A percentile compares a stretch with the other conserved stretches of the same genome.
Evolutionary conservation across 2,888 invertebrate genomes (phyloP).

Genomic region (Microchrysa polita): DNA sequence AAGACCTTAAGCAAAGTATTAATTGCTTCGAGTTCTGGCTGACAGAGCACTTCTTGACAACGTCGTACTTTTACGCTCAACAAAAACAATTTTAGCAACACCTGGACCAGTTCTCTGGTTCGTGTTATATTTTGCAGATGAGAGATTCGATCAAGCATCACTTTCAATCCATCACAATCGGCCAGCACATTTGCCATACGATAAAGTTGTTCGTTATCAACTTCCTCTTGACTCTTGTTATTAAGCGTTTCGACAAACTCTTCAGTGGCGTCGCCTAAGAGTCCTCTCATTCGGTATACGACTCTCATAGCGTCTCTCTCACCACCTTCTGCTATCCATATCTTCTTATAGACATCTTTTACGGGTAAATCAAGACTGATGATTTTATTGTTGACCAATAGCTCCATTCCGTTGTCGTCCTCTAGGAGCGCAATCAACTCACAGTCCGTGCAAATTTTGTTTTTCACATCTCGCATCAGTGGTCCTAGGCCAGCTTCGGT

Average conservation of each 20-base stretch:
- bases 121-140: conserved; percentile 87
- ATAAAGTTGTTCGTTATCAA: conserved; percentile 95
- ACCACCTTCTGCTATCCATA: conserved; percentile 88
- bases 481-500: conserved; percentile 95
- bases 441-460: conserved; percentile 98
- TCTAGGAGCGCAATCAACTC: conserved; percentile 97
- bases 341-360: conserved; percentile 86
- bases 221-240: conserved; percentile 82
- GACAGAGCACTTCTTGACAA: conserved; percentile 88
- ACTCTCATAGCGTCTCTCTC: conserved; percentile 97
- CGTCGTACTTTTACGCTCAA: conserved; percentile 90
- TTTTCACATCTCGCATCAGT: conserved; percentile 97
- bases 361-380: conserved; percentile 96
- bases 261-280: conserved; percentile 98
- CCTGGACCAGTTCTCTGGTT: conserved; percentile 87
- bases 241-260: conserved; percentile 96
- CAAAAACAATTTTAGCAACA: conserved; percentile 87
- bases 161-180: conserved; percentile 77
- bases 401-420: conserved; percentile 98
- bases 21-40: conserved; percentile 84
- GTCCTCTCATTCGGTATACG: conserved; percentile 96
- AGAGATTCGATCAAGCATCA: conserved; percentile 84
- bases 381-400: conserved; percentile 97
- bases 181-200: conserved; percentile 88
- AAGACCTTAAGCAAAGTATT: conserved; percentile 85